Conservation (phyloP, 2,113 vertebrate species). For the Eleginops maclovinus region DNA sequence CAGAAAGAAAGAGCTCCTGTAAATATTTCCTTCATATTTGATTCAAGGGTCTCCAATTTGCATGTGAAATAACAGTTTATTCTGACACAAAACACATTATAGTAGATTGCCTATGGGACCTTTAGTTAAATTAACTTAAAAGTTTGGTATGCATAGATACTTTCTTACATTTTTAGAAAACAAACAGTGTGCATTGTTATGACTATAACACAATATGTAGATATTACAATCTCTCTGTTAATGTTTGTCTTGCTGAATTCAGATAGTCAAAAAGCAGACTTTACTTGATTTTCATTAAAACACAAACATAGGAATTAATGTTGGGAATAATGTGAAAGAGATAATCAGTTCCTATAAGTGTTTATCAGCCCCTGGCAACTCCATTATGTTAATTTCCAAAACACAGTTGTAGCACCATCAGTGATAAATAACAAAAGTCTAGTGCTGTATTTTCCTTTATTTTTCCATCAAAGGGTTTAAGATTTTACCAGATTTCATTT, state of each 20-base stretch:
- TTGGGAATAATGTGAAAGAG: slow-evolving; percentile 3
- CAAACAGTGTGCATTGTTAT: not conserved
- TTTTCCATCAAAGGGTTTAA: slow-evolving; percentile 6
- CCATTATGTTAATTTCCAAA: slow-evolving; percentile 18
- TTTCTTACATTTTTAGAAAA: not conserved
- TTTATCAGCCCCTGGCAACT: slow-evolving; percentile 19
- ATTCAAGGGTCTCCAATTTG: not conserved
- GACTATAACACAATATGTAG: too few species aligned
- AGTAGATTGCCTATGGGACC: not conserved
- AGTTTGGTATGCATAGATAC: not conserved
- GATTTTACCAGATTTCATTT: slow-evolving; percentile 7
- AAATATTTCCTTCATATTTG: not conserved
- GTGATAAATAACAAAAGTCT: slow-evolving; percentile 6
- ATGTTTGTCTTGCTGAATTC: not conserved
- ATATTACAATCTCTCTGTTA: not conserved
- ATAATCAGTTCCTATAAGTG: slow-evolving; percentile 9
- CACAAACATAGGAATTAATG: not conserved
- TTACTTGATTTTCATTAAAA: too few species aligned
- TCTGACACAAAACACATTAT: not conserved
- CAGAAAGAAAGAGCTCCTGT: not conserved
- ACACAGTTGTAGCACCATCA: not conserved
- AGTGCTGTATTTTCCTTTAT: not conserved
- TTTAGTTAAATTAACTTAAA: not conserved
- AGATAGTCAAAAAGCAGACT: not conserved
- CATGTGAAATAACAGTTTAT: not conserved